Evolutionary conservation across 1,140 invertebrate genomes (phyloP).

Genomic region (Papilio dardanus): DNA sequence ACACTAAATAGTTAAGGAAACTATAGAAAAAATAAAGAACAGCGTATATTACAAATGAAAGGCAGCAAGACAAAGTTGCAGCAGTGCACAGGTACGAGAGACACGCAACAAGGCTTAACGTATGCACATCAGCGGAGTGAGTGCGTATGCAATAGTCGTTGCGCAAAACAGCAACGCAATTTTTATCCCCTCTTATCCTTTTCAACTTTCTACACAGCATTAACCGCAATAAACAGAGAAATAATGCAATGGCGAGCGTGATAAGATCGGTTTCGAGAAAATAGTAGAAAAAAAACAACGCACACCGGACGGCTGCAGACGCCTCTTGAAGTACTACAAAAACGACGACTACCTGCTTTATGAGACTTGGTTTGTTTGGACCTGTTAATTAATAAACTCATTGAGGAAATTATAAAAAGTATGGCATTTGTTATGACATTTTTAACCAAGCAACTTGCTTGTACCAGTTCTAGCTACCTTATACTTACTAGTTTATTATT

Average conservation of each 20-base stretch:
- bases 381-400: constrained; percentile 24
- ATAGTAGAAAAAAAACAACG: constrained; percentile 23
- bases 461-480: not conserved
- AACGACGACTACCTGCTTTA: constrained; percentile 27
- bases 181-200: constrained; percentile 49
- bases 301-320: constrained; percentile 20
- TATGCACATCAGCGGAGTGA: constrained; percentile 59
- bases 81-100: not conserved
- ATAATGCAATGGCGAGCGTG: constrained; percentile 31
- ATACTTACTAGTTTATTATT: not conserved
- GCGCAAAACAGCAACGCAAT: constrained; percentile 50
- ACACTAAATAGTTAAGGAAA: not conserved
- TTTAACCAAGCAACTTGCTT: not conserved
- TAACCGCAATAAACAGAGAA: constrained; percentile 39
- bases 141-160: constrained; percentile 55
- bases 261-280: constrained; percentile 36
- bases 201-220: constrained; percentile 43
- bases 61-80: not conserved
- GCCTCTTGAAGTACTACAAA: constrained; percentile 23
- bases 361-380: constrained; percentile 30
- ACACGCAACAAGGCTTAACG: constrained; percentile 61
- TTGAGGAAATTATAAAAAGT: constrained; percentile 2
- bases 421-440: not conserved
- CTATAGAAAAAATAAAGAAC: not conserved
- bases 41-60: not conserved